phyloP scores from a whole-genome alignment of 2,797 vertebrate genomes.

The Malurus splendens region DNA sequence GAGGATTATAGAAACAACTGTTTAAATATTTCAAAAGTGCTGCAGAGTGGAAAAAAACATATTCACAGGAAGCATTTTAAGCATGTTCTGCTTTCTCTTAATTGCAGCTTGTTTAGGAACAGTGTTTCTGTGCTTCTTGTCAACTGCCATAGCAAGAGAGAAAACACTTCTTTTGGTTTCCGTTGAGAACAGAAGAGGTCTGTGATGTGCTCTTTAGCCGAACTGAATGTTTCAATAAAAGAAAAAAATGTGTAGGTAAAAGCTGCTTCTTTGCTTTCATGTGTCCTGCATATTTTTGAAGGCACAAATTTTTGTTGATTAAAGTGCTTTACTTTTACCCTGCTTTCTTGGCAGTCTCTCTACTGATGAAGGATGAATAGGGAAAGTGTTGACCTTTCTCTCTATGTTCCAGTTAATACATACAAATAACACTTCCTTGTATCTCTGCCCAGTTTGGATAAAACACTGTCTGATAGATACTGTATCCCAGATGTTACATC shows the following conservation, averaged over 20 bases:
- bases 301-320: not conserved
- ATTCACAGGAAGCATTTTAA: not conserved
- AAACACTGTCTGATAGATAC: slow-evolving; percentile 28
- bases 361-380: slow-evolving; percentile 11
- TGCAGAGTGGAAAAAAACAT: not conserved
- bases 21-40: not conserved
- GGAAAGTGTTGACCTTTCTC: slow-evolving; percentile 39
- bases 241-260: not conserved
- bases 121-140: not conserved
- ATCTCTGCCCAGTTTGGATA: slow-evolving; percentile 27
- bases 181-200: not conserved
- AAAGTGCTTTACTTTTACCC: slow-evolving; percentile 2
- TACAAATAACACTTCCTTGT: slow-evolving; percentile 44
- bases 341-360: slow-evolving; percentile 4
- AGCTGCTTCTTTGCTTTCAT: not conserved
- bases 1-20: not conserved
- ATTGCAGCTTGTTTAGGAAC: not conserved
- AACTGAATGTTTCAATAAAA: not conserved
- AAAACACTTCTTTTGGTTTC: not conserved
- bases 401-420: slow-evolving; percentile 38
- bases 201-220: not conserved
- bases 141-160: not conserved
- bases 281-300: not conserved
- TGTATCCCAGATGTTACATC: slow-evolving; percentile 48
- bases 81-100: not conserved